A percentile compares a stretch with the other conserved stretches of the same genome.
Conservation (phyloP, 2,888 invertebrate genomes). For the Zaprionus lineosus region DNA sequence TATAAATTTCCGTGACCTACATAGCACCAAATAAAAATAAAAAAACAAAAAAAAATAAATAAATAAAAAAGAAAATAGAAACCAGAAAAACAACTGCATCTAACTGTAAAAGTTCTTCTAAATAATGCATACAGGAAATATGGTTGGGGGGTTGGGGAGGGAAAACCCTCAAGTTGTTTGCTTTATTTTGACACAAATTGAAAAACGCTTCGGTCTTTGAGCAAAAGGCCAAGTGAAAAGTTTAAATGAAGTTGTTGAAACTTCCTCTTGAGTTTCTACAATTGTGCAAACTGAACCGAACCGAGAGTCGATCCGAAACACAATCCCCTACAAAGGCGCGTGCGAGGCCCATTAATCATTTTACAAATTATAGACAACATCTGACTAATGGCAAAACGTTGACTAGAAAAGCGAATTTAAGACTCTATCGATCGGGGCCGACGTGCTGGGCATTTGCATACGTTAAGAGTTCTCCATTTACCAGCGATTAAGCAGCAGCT, state of each 20-base stretch:
- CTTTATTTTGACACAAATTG: constrained; percentile 60
- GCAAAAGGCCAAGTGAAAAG: constrained; percentile 23
- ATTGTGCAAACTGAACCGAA: constrained; percentile 27
- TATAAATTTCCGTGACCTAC: constrained; percentile 39
- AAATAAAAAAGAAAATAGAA: constrained; percentile 3
- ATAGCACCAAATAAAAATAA: constrained; percentile 11
- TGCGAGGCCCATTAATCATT: constrained; percentile 45
- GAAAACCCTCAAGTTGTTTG: constrained; percentile 44
- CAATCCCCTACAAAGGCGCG: constrained; percentile 2
- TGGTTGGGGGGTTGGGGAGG: constrained; percentile 7
- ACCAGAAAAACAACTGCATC: constrained; percentile 31
- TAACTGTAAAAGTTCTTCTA: constrained; percentile 33
- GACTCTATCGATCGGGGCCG: constrained; percentile 15
- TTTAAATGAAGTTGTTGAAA: constrained; percentile 48
- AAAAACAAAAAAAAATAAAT: constrained; percentile 8
- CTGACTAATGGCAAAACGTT: constrained; percentile 28
- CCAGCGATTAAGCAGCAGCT: constrained; percentile 21
- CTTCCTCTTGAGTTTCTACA: constrained; percentile 42
- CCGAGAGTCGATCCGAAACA: not conserved
- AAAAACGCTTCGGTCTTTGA: constrained; percentile 32
- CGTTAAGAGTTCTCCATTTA: constrained; percentile 17
- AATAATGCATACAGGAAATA: constrained; percentile 49
- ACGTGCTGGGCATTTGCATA: constrained; percentile 14
- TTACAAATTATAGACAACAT: constrained; percentile 52
- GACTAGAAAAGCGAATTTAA: constrained; percentile 43